Evolutionary conservation across 2,113 vertebrate species (phyloP), one percentile per base, ranked within the genome.

Genomic region (Xiphorhynchus elegans): DNA sequence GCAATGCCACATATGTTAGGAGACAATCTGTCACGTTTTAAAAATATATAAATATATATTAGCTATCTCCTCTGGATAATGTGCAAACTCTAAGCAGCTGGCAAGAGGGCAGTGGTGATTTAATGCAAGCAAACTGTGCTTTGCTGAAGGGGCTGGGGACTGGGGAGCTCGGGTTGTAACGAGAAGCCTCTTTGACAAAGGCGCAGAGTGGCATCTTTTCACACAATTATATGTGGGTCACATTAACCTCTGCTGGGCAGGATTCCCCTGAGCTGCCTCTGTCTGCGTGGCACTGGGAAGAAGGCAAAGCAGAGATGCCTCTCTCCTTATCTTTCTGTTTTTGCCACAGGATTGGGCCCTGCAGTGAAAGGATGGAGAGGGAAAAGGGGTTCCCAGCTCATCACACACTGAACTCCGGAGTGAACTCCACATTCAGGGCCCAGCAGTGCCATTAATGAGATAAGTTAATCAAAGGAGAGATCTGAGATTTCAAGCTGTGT

Each of bases 201-300:
- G 97, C 92, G 7, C 95, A 87, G 97, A 97, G 96, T 96, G 96
- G 96, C 96, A 97, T 97, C 96, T 97, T 97, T 97, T 97, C 97
- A 97, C 96, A 96, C 96, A 94, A 96, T 96, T 96, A 97, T 97
- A 98, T 98, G 94, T 97, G 97, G 97, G 97, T 98, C 97, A 98
- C 87, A 46, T 97, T 97, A 98, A 97, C 97, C 97, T 97, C 95
- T 97, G 97, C 96, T 94, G 89, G 86, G 91, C 96, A 96, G 82
- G 80, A 92, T 93, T 96, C 86, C 92, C 95, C 70, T 80, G 60
- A 93, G 92, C 92, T 87, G 88, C 94, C 90, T 75, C 92, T 23
- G 88, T 86, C 92, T 52, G 72, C 14, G 2, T 47, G 87, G n/a
- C 7, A 3, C 89, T 72, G 75, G n/a, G 23, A 72, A 68, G 72